Conservation (phyloP, 2,113 vertebrate genomes). For the Tauraco erythrolophus region DNA sequence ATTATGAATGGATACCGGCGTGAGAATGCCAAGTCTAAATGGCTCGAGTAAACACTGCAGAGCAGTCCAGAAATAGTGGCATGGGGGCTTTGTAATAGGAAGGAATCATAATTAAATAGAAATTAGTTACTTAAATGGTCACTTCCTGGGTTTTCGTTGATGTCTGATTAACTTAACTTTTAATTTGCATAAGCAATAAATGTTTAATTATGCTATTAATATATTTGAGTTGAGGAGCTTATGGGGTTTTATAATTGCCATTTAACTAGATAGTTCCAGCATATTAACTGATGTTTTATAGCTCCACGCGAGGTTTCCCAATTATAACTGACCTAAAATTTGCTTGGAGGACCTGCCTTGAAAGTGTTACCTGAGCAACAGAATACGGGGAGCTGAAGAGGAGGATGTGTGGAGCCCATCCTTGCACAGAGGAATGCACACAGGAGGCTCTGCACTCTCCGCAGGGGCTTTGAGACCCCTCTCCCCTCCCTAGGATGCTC, state of each 20-base stretch:
- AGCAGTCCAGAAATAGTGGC: not conserved
- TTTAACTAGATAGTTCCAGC: constrained; percentile 80
- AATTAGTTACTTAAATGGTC: constrained; percentile 66
- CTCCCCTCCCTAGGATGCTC: not conserved
- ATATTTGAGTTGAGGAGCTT: constrained; percentile 73
- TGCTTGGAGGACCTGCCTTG: constrained; percentile 11
- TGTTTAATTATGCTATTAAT: constrained; percentile 84
- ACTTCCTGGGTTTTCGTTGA: constrained; percentile 68
- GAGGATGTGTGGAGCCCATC: not conserved
- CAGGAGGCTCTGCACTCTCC: not conserved
- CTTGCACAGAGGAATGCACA: accelerated
- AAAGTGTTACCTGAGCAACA: constrained; percentile 44
- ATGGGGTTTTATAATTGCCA: constrained; percentile 77
- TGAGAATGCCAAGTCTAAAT: not conserved
- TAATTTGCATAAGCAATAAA: constrained; percentile 77
- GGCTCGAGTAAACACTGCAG: not conserved
- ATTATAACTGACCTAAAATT: constrained; percentile 69
- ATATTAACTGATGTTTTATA: constrained; percentile 72
- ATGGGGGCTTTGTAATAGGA: not conserved
- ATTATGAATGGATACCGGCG: not conserved
- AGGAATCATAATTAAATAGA: constrained; percentile 51
- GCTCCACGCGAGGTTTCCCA: constrained; percentile 53
- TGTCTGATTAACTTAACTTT: constrained; percentile 76
- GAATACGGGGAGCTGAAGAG: not conserved
- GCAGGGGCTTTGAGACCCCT: not conserved